Evolutionary conservation across 2,113 vertebrate species (phyloP).

Genomic region (Rhodinocichla rosea): DNA sequence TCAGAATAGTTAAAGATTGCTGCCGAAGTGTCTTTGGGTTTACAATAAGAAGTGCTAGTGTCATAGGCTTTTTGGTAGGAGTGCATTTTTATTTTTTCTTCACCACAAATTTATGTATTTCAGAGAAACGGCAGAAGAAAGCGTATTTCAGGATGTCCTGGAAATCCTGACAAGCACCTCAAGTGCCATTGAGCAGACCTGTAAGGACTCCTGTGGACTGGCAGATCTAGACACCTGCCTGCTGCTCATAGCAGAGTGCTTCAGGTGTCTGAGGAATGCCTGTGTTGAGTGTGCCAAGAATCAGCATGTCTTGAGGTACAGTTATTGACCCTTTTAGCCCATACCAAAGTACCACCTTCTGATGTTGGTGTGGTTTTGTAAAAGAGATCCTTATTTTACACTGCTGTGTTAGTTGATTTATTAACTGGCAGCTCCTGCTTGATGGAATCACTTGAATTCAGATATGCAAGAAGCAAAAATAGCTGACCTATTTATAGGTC

Average conservation of each 20-base stretch:
- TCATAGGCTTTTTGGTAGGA: not conserved
- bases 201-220: not conserved
- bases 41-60: not conserved
- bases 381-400: not conserved
- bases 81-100: not conserved
- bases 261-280: conserved; percentile 90
- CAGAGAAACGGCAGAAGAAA: conserved; percentile 72
- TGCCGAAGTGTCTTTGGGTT: not conserved
- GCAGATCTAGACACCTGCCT: conserved; percentile 56
- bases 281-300: conserved; percentile 85
- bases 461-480: not conserved
- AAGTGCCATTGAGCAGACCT: conserved; percentile 30
- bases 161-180: conserved; percentile 54
- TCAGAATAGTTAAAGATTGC: not conserved
- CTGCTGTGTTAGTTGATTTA: not conserved
- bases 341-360: not conserved
- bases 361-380: not conserved
- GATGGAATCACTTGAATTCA: not conserved
- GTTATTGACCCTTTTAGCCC: not conserved
- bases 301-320: conserved; percentile 84
- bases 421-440: not conserved
- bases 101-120: not conserved
- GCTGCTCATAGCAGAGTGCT: conserved; percentile 84
- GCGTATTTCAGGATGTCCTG: conserved; percentile 65
- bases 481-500: not conserved